Evolutionary conservation across 2,113 vertebrate genomes (phyloP), one percentile per base, ranked within the genome.

Genomic region (Stigmatopora nigra): DNA sequence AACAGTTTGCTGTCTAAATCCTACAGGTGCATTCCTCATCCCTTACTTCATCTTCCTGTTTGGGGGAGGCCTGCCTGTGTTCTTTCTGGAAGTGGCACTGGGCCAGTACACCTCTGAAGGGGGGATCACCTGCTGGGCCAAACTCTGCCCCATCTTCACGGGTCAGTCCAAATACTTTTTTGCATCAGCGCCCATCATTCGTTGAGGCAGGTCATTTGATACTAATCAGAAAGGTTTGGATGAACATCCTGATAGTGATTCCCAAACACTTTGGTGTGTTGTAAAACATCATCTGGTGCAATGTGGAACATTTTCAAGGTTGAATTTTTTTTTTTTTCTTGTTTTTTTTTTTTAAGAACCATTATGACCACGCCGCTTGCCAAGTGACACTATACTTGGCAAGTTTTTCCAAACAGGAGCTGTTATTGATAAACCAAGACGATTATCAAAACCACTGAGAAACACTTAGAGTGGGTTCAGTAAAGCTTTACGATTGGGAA

Each of bases 11-110:
- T 63, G 15, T 69, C 0, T 77, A 31, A 17, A 1, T 71, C 63
- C 61, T 55, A 12, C 88, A 99, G 97, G 97, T 92, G 96, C 96
- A 1, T 99, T 99, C 90, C 95, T 99, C 85, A 98, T 99, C 90
- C 97, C 97, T 57, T 99, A 99, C 91, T 92, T 92, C 88, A 98
- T 98, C 88, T 99, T 99, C 90, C 91, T 98, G 89, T 95, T 99
- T 63, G 97, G 97, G 44, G 95, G 97, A 49, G 97, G 97, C 82
- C 91, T 99, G 82, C 97, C 97, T 0, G 95, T 98, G 78, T 99
- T 99, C 80, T 99, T 99, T 89, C 89, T 99, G 90, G 97, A 98
- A 86, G 94, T 99, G 49, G 94, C 93, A 44, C 89, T 99, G 76
- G 97, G 97, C 76, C 97, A 98, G 90, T 98, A 92, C 88, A 99